These are phyloP conservation scores for Sitophilus oryzae DNA, from an alignment of 1,140 invertebrate species.

Conservation along the genomic window DNA sequence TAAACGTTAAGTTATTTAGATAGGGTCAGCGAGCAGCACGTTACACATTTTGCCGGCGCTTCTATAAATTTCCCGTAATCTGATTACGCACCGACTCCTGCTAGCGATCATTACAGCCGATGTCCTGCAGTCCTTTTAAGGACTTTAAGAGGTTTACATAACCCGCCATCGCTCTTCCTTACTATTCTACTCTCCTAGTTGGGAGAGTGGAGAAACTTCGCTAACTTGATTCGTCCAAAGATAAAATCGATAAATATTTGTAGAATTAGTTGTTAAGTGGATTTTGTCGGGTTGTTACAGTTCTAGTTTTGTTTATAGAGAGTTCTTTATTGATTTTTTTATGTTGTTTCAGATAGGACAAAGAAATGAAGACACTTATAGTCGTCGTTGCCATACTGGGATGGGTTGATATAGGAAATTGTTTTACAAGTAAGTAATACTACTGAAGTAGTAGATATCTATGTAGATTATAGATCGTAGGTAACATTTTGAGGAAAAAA, in stretches of 20 bases:
- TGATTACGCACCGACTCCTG: conserved; percentile 22
- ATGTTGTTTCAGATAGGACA: conserved; percentile 7
- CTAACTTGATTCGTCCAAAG: neutral
- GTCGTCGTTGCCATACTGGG: neutral
- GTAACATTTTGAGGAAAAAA: too few species aligned
- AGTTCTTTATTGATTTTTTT: neutral
- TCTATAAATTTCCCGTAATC: conserved; percentile 21
- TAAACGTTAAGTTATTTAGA: conserved; percentile 21
- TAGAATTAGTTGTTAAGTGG: neutral
- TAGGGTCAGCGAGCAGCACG: conserved; percentile 16
- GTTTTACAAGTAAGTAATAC: conserved; percentile 19
- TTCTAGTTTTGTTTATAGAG: neutral
- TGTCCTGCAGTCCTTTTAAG: conserved; percentile 18
- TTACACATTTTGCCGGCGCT: conserved; percentile 12
- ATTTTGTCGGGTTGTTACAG: neutral
- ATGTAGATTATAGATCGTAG: too few species aligned
- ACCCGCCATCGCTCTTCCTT: conserved; percentile 17
- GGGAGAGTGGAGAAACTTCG: neutral
- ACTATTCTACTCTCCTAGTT: too few species aligned
- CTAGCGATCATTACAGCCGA: conserved; percentile 18
- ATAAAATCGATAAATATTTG: neutral
- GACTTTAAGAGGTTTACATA: conserved; percentile 22
- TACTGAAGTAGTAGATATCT: too few species aligned
- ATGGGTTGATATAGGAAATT: neutral
- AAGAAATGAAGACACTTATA: conserved; percentile 1